Base-by-base conservation (phyloP, 2,797 vertebrate species). In the Gila robusta region DNA sequence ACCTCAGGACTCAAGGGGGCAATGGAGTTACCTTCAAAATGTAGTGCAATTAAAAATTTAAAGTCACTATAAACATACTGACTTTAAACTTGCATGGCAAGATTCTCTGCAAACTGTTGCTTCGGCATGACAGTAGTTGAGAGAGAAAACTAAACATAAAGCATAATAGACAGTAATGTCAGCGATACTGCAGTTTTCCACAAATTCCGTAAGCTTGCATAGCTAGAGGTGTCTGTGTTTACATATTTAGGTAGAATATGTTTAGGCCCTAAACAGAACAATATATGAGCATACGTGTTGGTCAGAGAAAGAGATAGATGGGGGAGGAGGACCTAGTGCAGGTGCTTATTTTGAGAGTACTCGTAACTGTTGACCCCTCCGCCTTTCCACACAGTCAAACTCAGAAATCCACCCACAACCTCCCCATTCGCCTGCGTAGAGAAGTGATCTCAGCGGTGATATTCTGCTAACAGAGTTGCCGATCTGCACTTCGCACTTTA, bases 341-440 rank as follows among this genome's bases (percentile, higher is more conserved):
- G 84, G 76, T 86, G 84, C 59, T 82, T 88, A 82, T 88, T 85
- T 88, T 66, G 72, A 82, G 87, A 88, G 56, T 86, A 79, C 83
- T 82, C 17, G 9, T 86, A 86, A 78, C 83, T 73, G 73, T 85
- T 88, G 87, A 88, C 87, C 87, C 67, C 35, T 54, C 28, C 56
- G 66, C 49, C 84, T 78, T 84, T 86, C 77, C 76, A 81, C 84
- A 86, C 81, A 84, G 84, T 76, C 81, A 52, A 84, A 77, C 77
- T 86, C 84, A 81, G 71, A 80, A 86, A 69, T 86, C 84, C 87
- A 83, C 84, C 87, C 87, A 86, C 87, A 66, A 52, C 59, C 87
- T 87, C 32, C 54, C 64, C 79, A 67, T 85, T 85, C 82, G 74
- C 84, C 76, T 37, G 78, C 16, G 23, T 54, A 74, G 47, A 52